These are phyloP conservation scores for Scaptomyza graminum DNA, from an alignment of 1,140 invertebrate genomes.

Conservation along the genomic window DNA sequence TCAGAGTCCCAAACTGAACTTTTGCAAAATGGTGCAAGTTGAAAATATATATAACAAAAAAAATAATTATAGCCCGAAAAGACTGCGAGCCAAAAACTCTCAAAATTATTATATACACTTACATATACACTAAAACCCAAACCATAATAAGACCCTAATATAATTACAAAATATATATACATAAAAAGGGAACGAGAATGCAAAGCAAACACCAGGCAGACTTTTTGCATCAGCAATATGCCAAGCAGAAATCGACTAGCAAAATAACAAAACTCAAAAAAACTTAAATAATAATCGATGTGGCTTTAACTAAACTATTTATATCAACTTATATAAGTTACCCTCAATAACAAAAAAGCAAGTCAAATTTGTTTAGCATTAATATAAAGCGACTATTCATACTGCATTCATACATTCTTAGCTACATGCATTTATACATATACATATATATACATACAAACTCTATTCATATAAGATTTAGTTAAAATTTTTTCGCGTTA, in stretches of 20 bases:
- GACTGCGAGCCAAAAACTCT: slow-evolving; percentile 82
- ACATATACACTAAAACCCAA: slow-evolving; percentile 23
- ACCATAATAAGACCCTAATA: slow-evolving; percentile 35
- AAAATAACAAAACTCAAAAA: slow-evolving; percentile 21
- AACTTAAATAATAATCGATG: slow-evolving; percentile 75
- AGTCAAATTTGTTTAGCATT: slow-evolving; percentile 75
- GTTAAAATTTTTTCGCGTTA: slow-evolving; percentile 75
- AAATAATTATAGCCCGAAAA: slow-evolving; percentile 79
- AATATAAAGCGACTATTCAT: slow-evolving; percentile 30
- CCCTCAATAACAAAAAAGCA: slow-evolving; percentile 47
- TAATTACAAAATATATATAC: slow-evolving; percentile 38
- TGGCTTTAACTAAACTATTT: slow-evolving; percentile 78
- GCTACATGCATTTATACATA: slow-evolving; percentile 19
- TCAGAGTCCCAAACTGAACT: slow-evolving; percentile 47
- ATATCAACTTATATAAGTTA: slow-evolving; percentile 37
- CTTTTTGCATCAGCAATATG: slow-evolving; percentile 37
- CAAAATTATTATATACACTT: slow-evolving; percentile 63
- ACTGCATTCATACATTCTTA: slow-evolving; percentile 22
- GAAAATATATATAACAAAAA: slow-evolving; percentile 40
- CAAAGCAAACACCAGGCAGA: slow-evolving; percentile 49
- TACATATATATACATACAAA: slow-evolving; percentile 16
- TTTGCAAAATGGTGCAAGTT: slow-evolving; percentile 53
- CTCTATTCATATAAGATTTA: slow-evolving; percentile 59
- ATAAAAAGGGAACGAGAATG: slow-evolving; percentile 20
- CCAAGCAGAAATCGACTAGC: slow-evolving; percentile 31